Evolutionary conservation across 2,113 vertebrate genomes (phyloP), one percentile per base, ranked within the genome.

Genomic region (Muntiacus muntjak): DNA sequence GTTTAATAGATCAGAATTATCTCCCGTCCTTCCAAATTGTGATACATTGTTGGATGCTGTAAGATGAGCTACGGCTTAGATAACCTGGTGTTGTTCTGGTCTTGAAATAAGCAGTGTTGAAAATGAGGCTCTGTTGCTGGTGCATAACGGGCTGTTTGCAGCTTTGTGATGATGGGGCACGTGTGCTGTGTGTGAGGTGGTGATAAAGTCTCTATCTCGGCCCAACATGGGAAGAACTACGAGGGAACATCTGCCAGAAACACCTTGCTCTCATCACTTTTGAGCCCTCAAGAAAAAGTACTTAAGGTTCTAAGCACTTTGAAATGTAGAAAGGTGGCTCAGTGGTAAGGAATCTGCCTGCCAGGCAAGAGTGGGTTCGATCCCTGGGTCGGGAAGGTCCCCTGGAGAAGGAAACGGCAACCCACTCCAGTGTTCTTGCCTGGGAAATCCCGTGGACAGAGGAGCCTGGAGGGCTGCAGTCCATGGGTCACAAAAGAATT

Each of bases 151-250:
- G 67, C 26, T 33, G 57, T 47, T 58, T 43, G 21, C 55, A 11
- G 50, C 64, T 26, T 30, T 10, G 33, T 23, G 79, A 19, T 0
- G 3, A 13, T 0, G 17, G 52, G 67, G 58, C 3, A 0, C 43
- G 45, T 30, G 10, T 33, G 43, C 45, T 30, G 7, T 45, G 12
- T 55, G 1, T 10, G 52, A 28, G 57, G 23, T 13, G 8, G 25
- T 2, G 43, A 50, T 64, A 47, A 40, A 6, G 45, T 47, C 21
- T 16, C 43, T 4, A 26, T 23, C 45, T 28, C 54, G 13, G 30
- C 52, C 2, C 25, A 33, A 25, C 25, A 13, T 30, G 1, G 62
- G 6, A 71, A 64, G 36, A 74, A 13, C 36, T 26, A 1, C 7
- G 1, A 23, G 58, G 30, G 28, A 2, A 86, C 23, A 36, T 36